These are phyloP conservation scores for Micromesistius poutassou DNA, from an alignment of 2,797 vertebrate genomes.

Conservation along the genomic window DNA sequence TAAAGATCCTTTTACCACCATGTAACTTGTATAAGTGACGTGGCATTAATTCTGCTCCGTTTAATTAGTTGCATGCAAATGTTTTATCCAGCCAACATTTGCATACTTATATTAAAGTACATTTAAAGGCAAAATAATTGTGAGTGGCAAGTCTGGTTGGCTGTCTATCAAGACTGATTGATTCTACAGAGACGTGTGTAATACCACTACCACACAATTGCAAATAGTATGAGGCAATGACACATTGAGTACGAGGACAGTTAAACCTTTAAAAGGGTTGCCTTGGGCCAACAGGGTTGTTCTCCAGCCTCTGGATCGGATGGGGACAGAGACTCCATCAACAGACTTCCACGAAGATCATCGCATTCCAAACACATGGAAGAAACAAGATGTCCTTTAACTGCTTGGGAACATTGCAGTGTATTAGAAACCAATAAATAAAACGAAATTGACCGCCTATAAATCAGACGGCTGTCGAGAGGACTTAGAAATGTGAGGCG, in stretches of 20 bases:
- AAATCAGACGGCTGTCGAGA: conserved; percentile 42
- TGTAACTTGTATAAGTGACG: no score
- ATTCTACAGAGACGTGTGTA: neutral
- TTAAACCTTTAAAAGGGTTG: neutral
- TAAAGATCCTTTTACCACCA: no score
- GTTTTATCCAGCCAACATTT: no score
- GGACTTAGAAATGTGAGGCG: conserved; percentile 26
- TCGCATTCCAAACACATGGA: neutral
- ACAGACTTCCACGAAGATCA: neutral
- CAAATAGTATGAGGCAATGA: neutral
- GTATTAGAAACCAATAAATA: conserved; percentile 12
- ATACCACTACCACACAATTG: neutral
- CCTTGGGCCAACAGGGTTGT: neutral
- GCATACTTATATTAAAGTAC: no score
- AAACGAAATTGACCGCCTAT: conserved; percentile 29
- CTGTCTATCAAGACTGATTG: neutral
- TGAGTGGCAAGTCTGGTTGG: neutral
- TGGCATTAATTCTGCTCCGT: no score
- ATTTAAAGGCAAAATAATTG: no score
- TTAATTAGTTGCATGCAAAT: no score
- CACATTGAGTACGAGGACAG: no score
- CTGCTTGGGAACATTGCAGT: conserved; percentile 8
- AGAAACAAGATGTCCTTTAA: conserved; percentile 13
- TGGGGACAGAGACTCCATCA: neutral
- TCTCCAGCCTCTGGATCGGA: neutral